Evolutionary conservation across 2,888 invertebrate species (phyloP).

Genomic region (Eilema sororculum): DNA sequence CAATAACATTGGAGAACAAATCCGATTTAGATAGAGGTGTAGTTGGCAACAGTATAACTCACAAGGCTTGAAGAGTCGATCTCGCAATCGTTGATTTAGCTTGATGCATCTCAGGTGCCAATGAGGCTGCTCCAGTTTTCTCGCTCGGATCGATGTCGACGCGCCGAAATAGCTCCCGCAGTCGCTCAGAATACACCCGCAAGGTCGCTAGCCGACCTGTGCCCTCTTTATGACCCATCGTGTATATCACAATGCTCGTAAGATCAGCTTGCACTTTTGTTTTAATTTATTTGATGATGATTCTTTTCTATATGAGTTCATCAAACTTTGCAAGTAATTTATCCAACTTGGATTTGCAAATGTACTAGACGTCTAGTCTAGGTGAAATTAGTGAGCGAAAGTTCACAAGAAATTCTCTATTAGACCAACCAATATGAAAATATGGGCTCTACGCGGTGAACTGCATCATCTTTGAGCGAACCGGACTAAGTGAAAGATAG

Average conservation of each 20-base stretch:
- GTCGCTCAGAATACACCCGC: conserved; percentile 72
- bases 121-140: conserved; percentile 77
- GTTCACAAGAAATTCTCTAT: conserved; percentile 63
- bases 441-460: conserved; percentile 41
- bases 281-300: conserved; percentile 15
- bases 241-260: conserved; percentile 56
- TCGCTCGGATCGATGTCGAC: conserved; percentile 74
- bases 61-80: conserved; percentile 56
- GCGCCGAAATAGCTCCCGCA: conserved; percentile 75
- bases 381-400: conserved; percentile 29
- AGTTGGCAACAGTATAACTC: conserved; percentile 39
- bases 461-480: conserved; percentile 69
- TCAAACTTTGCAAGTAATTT: not conserved
- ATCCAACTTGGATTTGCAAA: not conserved
- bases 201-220: conserved; percentile 75
- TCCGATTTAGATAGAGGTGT: conserved; percentile 27
- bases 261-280: conserved; percentile 55
- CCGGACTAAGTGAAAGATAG: conserved; percentile 46
- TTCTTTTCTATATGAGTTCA: not conserved
- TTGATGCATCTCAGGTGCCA: conserved; percentile 77
- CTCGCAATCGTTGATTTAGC: conserved; percentile 68
- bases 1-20: conserved; percentile 18
- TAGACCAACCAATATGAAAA: conserved; percentile 63
- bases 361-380: not conserved
- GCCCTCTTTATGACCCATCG: conserved; percentile 72